Evolutionary conservation across 2,888 invertebrate species (phyloP).

Genomic region (Neoascia interrupta): DNA sequence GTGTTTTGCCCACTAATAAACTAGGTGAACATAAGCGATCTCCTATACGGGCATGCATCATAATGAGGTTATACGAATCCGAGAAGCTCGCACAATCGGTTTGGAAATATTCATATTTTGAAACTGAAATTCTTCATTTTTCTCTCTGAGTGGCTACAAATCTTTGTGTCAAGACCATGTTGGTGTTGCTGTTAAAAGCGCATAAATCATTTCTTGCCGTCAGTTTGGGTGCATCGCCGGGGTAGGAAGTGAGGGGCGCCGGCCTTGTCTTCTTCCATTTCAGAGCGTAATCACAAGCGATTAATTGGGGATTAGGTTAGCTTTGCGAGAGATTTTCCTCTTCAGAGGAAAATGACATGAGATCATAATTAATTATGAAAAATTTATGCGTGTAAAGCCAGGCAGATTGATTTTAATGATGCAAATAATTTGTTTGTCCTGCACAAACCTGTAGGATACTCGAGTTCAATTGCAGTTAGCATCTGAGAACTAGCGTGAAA

Average conservation of each 20-base stretch:
- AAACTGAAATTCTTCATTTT: too few relatives aligned
- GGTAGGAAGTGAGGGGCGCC: conserved; percentile 16
- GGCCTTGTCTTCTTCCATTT: conserved; percentile 38
- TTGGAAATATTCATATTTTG: conserved; percentile 36
- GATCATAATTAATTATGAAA: conserved; percentile 67
- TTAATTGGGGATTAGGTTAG: conserved; percentile 66
- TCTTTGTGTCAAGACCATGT: conserved; percentile 53
- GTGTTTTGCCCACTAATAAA: conserved; percentile 60
- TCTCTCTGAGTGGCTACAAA: conserved; percentile 68
- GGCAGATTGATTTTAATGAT: conserved; percentile 50
- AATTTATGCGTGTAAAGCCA: conserved; percentile 20
- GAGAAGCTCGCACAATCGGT: too few relatives aligned
- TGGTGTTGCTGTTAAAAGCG: conserved; percentile 65
- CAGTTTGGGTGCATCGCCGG: conserved; percentile 36
- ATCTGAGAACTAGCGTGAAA: too few relatives aligned
- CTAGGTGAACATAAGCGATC: conserved; percentile 58
- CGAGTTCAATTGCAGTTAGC: too few relatives aligned
- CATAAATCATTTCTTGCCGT: conserved; percentile 65
- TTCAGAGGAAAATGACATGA: conserved; percentile 22
- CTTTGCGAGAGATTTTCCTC: conserved; percentile 13
- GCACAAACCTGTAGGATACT: too few relatives aligned
- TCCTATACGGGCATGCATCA: too few relatives aligned
- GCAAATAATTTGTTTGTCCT: conserved; percentile 42
- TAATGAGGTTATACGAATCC: conserved; percentile 43
- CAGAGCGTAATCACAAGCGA: conserved; percentile 51